These are phyloP conservation scores for Pyralis farinalis DNA, from an alignment of 2,888 invertebrate species.

Conservation along the genomic window DNA sequence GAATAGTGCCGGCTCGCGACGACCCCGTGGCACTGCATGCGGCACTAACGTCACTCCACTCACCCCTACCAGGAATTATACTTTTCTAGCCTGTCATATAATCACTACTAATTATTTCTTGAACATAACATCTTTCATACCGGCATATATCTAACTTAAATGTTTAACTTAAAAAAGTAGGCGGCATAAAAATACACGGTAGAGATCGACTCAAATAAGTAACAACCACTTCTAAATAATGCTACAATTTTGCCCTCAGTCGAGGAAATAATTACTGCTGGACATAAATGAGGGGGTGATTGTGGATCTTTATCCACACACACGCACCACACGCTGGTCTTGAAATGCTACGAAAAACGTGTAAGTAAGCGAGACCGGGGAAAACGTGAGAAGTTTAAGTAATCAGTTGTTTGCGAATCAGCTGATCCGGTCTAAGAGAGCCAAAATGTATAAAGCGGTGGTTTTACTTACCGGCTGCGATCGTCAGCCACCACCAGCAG, in stretches of 20 bases:
- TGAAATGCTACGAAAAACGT: constrained; percentile 41
- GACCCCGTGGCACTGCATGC: constrained; percentile 21
- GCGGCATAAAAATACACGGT: too few species aligned
- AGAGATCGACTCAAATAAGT: too few species aligned
- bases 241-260: constrained; percentile 2
- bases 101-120: too few species aligned
- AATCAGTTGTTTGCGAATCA: constrained; percentile 41
- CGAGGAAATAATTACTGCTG: constrained; percentile 29
- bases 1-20: constrained; percentile 36
- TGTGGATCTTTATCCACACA: constrained; percentile 40
- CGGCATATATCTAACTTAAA: too few species aligned
- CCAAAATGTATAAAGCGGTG: neutral
- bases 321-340: constrained; percentile 32
- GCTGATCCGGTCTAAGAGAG: constrained; percentile 41
- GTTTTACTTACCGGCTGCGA: constrained; percentile 75
- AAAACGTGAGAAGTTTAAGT: constrained; percentile 46
- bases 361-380: constrained; percentile 30
- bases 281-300: constrained; percentile 35
- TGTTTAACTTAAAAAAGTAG: too few species aligned
- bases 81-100: too few species aligned
- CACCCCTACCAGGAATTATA: constrained; percentile 6
- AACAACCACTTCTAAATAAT: neutral
- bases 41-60: constrained; percentile 9
- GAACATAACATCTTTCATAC: too few species aligned
- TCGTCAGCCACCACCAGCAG: constrained; percentile 78